A percentile compares a stretch with the other conserved stretches of the same genome.
These are phyloP conservation scores for Tanytarsus gracilentus DNA, from an alignment of 2,888 invertebrate genomes.

Conservation along the genomic window DNA sequence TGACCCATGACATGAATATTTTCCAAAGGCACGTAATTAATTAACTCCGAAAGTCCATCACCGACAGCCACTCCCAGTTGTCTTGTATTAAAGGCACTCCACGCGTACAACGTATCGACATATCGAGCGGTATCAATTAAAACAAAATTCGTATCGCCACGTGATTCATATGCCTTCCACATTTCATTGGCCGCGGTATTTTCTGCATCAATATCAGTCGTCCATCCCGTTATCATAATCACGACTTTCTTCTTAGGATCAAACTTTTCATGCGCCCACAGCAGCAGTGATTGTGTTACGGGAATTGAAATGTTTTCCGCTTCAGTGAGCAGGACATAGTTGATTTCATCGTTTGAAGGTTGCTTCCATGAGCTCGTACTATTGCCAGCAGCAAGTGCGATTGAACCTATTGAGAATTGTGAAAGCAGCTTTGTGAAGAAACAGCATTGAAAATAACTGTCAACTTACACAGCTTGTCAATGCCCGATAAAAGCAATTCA, in stretches of 20 bases:
- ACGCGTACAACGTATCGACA: conserved; percentile 31
- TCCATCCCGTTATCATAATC: conserved; percentile 41
- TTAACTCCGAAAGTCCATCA: conserved; percentile 16
- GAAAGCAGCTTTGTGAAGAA: background rate
- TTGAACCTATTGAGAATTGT: conserved; percentile 14
- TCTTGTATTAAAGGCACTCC: conserved; percentile 31
- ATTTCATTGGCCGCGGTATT: conserved; percentile 35
- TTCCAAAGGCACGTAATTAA: conserved; percentile 18
- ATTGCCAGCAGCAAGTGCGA: conserved; percentile 7
- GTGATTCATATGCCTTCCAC: conserved; percentile 38
- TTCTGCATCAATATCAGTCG: conserved; percentile 37
- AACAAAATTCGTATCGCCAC: conserved; percentile 40
- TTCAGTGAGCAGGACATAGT: conserved; percentile 37
- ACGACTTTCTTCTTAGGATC: conserved; percentile 37
- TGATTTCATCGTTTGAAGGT: conserved; percentile 38
- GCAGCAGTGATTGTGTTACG: conserved; percentile 34
- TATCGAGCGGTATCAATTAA: conserved; percentile 33
- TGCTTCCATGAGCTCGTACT: conserved; percentile 15
- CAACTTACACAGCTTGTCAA: conserved; percentile 28
- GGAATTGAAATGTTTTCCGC: conserved; percentile 36
- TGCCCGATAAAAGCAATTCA: conserved; percentile 10
- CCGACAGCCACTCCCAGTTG: conserved; percentile 29
- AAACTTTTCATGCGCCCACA: conserved; percentile 39
- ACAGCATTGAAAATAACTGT: background rate
- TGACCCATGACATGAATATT: conserved; percentile 31